Percentiles rank a stretch among this genome's conserved stretches.
Evolutionary conservation across 2,888 invertebrate genomes (phyloP).

Genomic region (Clostera curtula): DNA sequence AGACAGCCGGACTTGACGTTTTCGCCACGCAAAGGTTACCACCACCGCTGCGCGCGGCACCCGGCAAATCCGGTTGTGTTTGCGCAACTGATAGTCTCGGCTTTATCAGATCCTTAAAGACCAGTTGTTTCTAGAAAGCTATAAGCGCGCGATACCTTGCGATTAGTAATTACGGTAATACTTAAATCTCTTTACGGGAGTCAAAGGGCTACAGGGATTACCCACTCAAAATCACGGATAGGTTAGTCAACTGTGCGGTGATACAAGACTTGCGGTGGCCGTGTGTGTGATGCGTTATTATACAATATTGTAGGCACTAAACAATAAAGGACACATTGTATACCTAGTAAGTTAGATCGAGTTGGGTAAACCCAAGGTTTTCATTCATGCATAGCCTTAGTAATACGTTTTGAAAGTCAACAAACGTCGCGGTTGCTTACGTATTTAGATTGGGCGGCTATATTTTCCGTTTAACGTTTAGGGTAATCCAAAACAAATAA

Average conservation of each 20-base stretch:
- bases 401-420: conserved; percentile 44
- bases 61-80: conserved; percentile 56
- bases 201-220: too few relatives aligned
- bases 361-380: conserved; percentile 50
- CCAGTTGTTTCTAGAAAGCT: conserved; percentile 47
- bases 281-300: not conserved
- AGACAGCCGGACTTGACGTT: conserved; percentile 70
- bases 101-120: conserved; percentile 63
- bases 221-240: too few relatives aligned
- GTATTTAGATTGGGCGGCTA: conserved; percentile 11
- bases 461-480: not conserved
- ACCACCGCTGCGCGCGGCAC: conserved; percentile 39
- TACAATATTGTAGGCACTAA: not conserved
- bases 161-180: too few relatives aligned
- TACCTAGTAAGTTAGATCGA: conserved; percentile 6
- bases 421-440: conserved; percentile 38
- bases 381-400: conserved; percentile 48
- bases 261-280: too few relatives aligned
- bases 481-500: too few relatives aligned
- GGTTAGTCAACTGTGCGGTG: too few relatives aligned
- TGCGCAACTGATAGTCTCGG: conserved; percentile 63
- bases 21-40: conserved; percentile 69
- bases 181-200: too few relatives aligned
- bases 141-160: conserved; percentile 14
- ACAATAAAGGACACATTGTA: not conserved